Percentiles rank a stretch among this genome's conserved stretches.
Conservation (phyloP, 2,888 invertebrate species). For the Lasioglossum morio region DNA sequence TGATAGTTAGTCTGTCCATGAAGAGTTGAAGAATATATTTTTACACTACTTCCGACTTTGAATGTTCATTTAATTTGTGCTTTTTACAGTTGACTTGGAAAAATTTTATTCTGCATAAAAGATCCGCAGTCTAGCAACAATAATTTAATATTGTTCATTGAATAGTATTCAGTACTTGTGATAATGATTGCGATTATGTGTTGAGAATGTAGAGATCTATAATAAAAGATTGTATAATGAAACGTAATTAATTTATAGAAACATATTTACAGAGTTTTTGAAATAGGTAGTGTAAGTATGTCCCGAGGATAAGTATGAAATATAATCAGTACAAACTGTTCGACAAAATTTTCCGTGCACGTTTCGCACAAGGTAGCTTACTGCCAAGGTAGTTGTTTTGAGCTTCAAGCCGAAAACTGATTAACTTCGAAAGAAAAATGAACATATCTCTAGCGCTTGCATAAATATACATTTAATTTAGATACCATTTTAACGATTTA, state of each 20-base stretch:
- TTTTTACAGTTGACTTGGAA: no score
- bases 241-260: no score
- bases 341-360: background rate
- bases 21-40: background rate
- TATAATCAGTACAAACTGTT: background rate
- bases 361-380: background rate
- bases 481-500: background rate
- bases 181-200: no score
- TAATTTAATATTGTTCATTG: no score
- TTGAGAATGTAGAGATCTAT: no score
- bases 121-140: no score
- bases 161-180: no score
- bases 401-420: background rate
- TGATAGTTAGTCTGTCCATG: background rate
- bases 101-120: no score
- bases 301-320: background rate
- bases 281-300: background rate
- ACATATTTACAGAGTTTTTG: no score
- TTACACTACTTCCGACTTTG: background rate
- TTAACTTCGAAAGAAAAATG: background rate
- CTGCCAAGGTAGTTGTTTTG: no score
- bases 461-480: background rate
- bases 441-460: background rate
- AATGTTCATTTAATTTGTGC: background rate
- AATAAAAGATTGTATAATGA: no score